Conservation (phyloP, 1,140 invertebrate genomes). For the Calephelis virginiensis region DNA sequence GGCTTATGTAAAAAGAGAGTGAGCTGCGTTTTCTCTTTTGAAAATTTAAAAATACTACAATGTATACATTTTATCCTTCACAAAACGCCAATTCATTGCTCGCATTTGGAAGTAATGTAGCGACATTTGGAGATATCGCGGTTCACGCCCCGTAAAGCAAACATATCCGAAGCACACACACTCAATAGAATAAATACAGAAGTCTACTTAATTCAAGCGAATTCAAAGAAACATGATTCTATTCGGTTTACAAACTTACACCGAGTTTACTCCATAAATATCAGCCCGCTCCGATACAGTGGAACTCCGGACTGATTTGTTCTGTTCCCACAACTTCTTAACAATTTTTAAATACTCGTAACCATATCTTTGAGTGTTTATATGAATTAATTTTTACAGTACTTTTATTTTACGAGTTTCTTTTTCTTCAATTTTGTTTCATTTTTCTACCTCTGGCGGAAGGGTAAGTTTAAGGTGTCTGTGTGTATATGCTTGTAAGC, state of each 20-base stretch:
- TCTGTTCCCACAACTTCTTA: constrained; percentile 13
- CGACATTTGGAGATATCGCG: constrained; percentile 43
- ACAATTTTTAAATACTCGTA: constrained; percentile 3
- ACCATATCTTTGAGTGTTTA: constrained; percentile 1
- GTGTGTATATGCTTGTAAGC: too few relatives aligned
- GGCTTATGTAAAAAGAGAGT: too few relatives aligned
- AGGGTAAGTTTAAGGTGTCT: too few relatives aligned
- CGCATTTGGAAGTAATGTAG: constrained; percentile 36
- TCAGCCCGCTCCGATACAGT: constrained; percentile 20
- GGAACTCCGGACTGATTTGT: constrained; percentile 11
- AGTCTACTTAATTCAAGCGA: constrained; percentile 38
- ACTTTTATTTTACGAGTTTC: too few relatives aligned
- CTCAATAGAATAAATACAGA: constrained; percentile 46
- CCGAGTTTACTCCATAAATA: constrained; percentile 45
- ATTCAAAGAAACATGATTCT: constrained; percentile 38
- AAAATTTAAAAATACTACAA: not conserved
- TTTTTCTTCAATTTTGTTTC: too few relatives aligned
- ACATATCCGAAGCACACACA: constrained; percentile 37
- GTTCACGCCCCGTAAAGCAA: constrained; percentile 60
- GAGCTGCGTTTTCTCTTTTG: too few relatives aligned
- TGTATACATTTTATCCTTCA: not conserved
- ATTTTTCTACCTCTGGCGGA: too few relatives aligned
- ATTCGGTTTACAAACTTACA: constrained; percentile 39
- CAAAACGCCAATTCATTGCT: constrained; percentile 6
- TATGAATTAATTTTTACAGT: not conserved